Percentiles rank a stretch among this genome's conserved stretches.
phyloP scores from a whole-genome alignment of 2,797 vertebrate genomes.

The Tauraco hartlaubi region DNA sequence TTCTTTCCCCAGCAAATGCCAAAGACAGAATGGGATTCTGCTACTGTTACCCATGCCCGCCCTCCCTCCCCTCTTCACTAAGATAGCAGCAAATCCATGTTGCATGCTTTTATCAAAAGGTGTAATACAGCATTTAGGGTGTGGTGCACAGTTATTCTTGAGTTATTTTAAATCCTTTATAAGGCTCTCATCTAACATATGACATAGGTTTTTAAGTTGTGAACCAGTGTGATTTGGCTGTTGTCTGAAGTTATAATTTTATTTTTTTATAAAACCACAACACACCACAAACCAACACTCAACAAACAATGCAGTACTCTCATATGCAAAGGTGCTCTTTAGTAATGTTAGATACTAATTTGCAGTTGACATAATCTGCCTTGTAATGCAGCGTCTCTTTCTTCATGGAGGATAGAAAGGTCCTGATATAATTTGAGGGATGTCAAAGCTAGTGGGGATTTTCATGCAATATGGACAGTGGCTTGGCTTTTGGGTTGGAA shows the following conservation, averaged over 20 bases:
- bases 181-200: neutral
- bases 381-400: neutral
- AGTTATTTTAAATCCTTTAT: neutral
- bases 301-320: neutral
- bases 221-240: neutral
- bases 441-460: neutral
- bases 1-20: neutral
- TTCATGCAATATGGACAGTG: rapidly evolving
- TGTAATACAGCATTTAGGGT: neutral
- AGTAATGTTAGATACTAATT: neutral
- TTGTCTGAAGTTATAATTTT: neutral
- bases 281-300: neutral
- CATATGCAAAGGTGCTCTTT: neutral
- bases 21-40: neutral
- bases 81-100: neutral
- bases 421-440: neutral
- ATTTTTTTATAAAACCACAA: neutral
- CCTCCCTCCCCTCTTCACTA: neutral
- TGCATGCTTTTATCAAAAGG: neutral
- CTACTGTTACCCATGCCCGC: neutral
- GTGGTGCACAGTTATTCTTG: neutral
- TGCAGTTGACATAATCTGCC: neutral
- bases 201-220: neutral
- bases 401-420: neutral
- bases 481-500: neutral